phyloP scores from a whole-genome alignment of 2,797 vertebrate species.

The Hylomyscus alleni region DNA sequence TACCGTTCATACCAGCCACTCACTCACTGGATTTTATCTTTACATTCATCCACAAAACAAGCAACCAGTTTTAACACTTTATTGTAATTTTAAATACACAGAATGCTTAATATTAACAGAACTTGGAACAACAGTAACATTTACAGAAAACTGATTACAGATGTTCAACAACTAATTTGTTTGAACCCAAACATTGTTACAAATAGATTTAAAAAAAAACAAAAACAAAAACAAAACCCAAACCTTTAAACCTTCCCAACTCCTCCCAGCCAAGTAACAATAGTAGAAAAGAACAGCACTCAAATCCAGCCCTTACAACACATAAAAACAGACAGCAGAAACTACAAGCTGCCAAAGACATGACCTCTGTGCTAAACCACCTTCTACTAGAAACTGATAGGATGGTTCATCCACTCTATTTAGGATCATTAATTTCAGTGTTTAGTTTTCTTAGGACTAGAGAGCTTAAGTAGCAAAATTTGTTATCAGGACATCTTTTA shows the following conservation, averaged over 20 bases:
- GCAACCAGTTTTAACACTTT: conserved; percentile 92
- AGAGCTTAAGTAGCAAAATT: conserved; percentile 74
- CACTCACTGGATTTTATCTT: conserved; percentile 85
- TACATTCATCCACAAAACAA: conserved; percentile 92
- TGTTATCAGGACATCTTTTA: conserved; percentile 73
- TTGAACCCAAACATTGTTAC: conserved; percentile 91
- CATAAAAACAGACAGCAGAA: conserved; percentile 78
- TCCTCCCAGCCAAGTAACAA: conserved; percentile 86
- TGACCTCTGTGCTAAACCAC: conserved; percentile 82
- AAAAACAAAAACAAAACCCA: conserved; percentile 63
- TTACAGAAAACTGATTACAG: conserved; percentile 90
- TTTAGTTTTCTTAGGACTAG: conserved; percentile 73
- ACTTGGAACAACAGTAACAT: conserved; percentile 87
- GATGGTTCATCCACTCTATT: conserved; percentile 80
- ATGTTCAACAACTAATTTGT: conserved; percentile 91
- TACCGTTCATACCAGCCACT: conserved; percentile 87
- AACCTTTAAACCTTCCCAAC: conserved; percentile 81
- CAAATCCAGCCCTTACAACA: conserved; percentile 88
- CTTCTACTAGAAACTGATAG: conserved; percentile 79
- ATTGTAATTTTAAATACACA: conserved; percentile 91
- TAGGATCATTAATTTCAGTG: conserved; percentile 69
- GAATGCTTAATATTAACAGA: conserved; percentile 89
- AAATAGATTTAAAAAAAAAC: conserved; percentile 73
- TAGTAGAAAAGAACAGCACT: conserved; percentile 90
- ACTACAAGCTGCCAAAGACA: conserved; percentile 85